Conservation (phyloP, 2,113 vertebrate species). For the Camelus bactrianus region DNA sequence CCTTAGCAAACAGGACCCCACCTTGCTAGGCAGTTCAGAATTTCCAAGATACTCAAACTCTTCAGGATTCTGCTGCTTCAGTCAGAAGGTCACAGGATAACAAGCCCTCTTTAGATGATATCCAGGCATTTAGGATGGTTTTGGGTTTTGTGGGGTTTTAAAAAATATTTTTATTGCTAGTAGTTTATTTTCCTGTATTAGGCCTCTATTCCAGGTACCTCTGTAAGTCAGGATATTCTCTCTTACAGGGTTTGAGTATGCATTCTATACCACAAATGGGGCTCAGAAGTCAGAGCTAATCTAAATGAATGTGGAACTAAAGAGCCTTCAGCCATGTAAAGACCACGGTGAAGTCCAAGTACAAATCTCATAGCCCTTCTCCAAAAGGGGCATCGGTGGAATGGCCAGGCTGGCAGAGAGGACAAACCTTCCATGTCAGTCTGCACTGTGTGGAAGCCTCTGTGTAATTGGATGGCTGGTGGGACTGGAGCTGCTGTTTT, state of each 20-base stretch:
- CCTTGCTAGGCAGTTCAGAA: background rate
- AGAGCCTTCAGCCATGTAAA: background rate
- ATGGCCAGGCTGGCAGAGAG: too few species aligned
- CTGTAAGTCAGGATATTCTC: background rate
- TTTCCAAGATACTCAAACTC: background rate
- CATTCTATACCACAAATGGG: background rate
- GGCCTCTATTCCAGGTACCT: background rate
- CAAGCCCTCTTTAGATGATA: background rate
- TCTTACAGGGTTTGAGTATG: background rate
- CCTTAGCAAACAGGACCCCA: background rate
- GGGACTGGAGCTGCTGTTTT: background rate
- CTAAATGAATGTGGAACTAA: background rate
- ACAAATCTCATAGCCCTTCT: background rate
- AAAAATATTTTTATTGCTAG: background rate
- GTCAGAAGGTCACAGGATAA: too few species aligned
- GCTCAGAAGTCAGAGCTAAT: background rate
- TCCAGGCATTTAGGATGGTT: background rate
- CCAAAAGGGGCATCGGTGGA: background rate
- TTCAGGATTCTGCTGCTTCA: background rate
- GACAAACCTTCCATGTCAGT: background rate
- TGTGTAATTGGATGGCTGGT: background rate
- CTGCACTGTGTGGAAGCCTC: background rate
- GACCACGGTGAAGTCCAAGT: background rate
- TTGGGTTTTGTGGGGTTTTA: background rate
- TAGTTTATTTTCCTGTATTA: background rate